These are phyloP conservation scores for Struthidea cinerea DNA, from an alignment of 2,113 vertebrate species.

Conservation along the genomic window DNA sequence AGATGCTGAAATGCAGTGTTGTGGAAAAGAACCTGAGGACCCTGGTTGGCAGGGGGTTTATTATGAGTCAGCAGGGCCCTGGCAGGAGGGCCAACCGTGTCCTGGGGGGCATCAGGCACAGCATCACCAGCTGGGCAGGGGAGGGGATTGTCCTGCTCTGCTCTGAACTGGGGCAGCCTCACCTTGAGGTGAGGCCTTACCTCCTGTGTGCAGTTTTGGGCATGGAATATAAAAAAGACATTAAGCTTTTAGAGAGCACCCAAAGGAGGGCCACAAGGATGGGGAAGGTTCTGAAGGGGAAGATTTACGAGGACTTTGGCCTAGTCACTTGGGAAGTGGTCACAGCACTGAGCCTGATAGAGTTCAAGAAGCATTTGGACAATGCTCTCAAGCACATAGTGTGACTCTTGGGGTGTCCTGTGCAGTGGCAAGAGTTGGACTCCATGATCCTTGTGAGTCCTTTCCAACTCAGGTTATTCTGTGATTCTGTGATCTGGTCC, in stretches of 20 bases:
- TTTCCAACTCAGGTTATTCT: neutral
- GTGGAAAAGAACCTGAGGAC: neutral
- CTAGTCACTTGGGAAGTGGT: neutral
- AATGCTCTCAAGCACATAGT: neutral
- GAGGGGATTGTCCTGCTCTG: neutral
- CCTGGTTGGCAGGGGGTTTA: neutral
- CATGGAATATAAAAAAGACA: neutral
- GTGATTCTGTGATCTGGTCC: neutral
- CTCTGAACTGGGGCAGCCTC: neutral
- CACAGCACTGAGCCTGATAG: neutral
- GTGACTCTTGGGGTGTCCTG: neutral
- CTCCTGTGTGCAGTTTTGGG: neutral
- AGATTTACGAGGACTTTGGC: neutral
- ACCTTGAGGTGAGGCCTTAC: neutral
- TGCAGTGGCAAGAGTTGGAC: too few species aligned
- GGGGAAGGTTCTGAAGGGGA: neutral
- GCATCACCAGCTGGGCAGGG: rapidly evolving
- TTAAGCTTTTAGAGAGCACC: neutral
- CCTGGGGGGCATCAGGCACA: neutral
- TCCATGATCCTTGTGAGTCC: neutral
- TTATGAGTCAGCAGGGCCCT: neutral
- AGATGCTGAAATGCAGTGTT: neutral
- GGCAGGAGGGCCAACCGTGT: rapidly evolving
- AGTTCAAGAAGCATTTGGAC: neutral
- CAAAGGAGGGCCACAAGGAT: neutral